Conservation (phyloP, 2,888 invertebrate genomes). For the Pogonocherus hispidulus region DNA sequence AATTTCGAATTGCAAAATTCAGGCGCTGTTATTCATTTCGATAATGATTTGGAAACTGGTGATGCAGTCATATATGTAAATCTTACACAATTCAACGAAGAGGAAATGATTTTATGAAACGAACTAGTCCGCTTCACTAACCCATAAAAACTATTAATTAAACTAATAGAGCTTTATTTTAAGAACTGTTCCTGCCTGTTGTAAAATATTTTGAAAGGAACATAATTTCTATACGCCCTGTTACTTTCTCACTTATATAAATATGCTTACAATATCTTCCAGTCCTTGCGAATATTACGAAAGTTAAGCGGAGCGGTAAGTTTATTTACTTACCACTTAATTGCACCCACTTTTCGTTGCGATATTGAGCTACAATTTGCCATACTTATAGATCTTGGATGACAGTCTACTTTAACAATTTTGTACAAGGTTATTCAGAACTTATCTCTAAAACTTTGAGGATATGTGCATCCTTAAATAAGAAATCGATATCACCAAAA, state of each 20-base stretch:
- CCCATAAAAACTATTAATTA: not conserved
- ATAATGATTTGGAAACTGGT: not conserved
- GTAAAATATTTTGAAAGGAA: constrained; percentile 4
- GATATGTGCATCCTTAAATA: no score
- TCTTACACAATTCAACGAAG: not conserved
- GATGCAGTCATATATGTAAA: not conserved
- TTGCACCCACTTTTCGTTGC: no score
- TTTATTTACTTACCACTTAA: no score
- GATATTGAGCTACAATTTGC: no score
- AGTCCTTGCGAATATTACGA: not conserved
- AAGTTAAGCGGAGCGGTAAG: not conserved
- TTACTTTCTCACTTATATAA: constrained; percentile 1
- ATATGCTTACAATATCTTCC: no score
- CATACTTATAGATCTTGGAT: no score
- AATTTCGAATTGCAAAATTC: constrained; percentile 7
- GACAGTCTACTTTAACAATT: no score
- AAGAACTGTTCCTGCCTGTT: not conserved
- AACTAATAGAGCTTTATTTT: not conserved
- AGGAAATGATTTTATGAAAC: not conserved
- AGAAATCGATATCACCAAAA: no score
- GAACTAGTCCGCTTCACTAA: constrained; percentile 4
- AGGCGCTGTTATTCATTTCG: not conserved
- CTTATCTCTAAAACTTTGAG: no score
- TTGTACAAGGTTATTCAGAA: no score
- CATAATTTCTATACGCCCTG: not conserved